These are phyloP conservation scores for Bombus huntii DNA, from an alignment of 1,140 invertebrate species.

Conservation along the genomic window DNA sequence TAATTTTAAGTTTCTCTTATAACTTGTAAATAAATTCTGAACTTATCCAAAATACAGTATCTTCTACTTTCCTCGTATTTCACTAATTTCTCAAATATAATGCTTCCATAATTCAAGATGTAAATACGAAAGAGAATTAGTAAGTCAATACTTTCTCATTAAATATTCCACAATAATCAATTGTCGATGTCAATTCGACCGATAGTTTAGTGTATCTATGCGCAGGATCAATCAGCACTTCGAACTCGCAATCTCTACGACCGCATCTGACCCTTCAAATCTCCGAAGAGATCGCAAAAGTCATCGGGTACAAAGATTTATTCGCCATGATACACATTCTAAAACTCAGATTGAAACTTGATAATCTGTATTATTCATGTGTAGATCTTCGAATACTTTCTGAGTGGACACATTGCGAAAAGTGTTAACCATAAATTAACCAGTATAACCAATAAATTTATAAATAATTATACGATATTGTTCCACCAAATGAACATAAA, in stretches of 20 bases:
- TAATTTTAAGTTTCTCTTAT: too few relatives aligned
- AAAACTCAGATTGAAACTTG: background rate
- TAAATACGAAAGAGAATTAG: too few relatives aligned
- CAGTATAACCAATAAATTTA: too few relatives aligned
- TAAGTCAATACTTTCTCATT: too few relatives aligned
- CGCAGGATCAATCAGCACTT: slow-evolving; percentile 26
- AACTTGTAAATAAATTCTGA: too few relatives aligned
- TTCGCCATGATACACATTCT: background rate
- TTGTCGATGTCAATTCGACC: background rate
- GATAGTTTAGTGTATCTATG: slow-evolving; percentile 13
- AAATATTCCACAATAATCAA: background rate
- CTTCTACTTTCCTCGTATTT: too few relatives aligned
- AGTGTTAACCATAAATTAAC: too few relatives aligned
- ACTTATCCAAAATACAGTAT: too few relatives aligned
- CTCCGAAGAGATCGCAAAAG: slow-evolving; percentile 1
- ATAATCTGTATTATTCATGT: slow-evolving; percentile 10
- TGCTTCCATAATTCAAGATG: too few relatives aligned
- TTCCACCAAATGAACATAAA: background rate
- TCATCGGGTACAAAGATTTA: slow-evolving; percentile 24
- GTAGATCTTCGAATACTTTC: background rate
- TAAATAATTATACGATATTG: too few relatives aligned
- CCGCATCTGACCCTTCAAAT: slow-evolving; percentile 38
- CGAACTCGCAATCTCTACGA: slow-evolving; percentile 10
- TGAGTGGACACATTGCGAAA: background rate
- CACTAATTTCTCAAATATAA: too few relatives aligned